Evolutionary conservation across 2,113 vertebrate species (phyloP), one percentile per base, ranked within the genome.

Genomic region (Gadus chalcogrammus): DNA sequence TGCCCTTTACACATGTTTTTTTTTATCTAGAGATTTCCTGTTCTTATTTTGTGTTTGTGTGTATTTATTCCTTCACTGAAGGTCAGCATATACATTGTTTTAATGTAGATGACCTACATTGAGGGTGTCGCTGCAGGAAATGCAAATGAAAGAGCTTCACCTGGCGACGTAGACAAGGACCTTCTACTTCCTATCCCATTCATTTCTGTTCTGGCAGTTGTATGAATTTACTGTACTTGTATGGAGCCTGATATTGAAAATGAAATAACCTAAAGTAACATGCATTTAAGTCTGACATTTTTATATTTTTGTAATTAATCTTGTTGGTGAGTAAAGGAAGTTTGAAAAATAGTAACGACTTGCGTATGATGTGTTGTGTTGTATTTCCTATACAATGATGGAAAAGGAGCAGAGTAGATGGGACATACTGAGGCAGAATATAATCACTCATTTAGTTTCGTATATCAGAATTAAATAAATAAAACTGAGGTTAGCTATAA

Each of bases 1-100:
- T 84, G 80, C 27, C 68, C 68, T 84, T 84, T 89, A 86, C 84
- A 86, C 77, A 68, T 73, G 72, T 70, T 11, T 79, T 84, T 82
- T 71, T 75, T 64, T 73, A 63, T 80, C 70, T 64, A 81, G 78
- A 89, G 85, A 84, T 68, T 67, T 13, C 22, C 65, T 24, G 5
- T n/a, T 24, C 15, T 52, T 66, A 17, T 60, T 58, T 56, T 77
- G 66, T 28, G 75, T 83, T 78, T 62, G 17, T 60, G 64, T 76
- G 52, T 88, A 80, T 85, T 83, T 87, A 86, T 87, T 84, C 64
- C 12, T 79, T 67, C 61, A 82, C 55, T 1, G 61, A 17, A 66
- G 27, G 48, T 35, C 56, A 71, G 48, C 65, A 27, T 53, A 65
- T 79, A 7, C 60, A 38, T 53, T 69, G 74, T 64, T 75, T 71